Base-by-base conservation (phyloP, 2,888 invertebrate species). In the Coleophora flavipennella region DNA sequence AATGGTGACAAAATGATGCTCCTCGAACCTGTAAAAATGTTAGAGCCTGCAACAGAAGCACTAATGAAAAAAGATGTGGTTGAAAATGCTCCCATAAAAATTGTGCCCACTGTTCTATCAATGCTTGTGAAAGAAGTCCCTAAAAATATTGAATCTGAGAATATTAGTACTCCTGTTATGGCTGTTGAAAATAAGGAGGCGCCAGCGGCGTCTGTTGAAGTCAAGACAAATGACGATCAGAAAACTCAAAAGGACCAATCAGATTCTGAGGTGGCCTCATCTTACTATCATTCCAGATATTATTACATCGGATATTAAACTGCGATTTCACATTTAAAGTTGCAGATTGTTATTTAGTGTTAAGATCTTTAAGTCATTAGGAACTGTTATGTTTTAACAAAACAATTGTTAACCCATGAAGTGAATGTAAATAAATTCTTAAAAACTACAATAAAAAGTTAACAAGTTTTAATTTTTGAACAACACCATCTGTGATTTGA, bases 191-290 rank as follows among this genome's bases (percentile, higher is more conserved):
- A 53, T 2, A 33, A 44, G 11, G 53, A 59, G 33, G 31, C 43
- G 34, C 31, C 44, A 20, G n/a, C 44, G 44, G 53, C 29, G 2
- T 4, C 29, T n/a, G 7, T 38, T 32, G 42, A 50, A 38, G 38
- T 27, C 12, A 36, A 50, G 43, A 26, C 34, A 33, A 46, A 42
- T 31, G 58, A 59, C 38, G 55, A 59, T 13, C 47, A 51, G 31
- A 43, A 44, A 36, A 13, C 14, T 13, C 51, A 55, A 2, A 53
- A 58, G 43, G 64, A 65, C 25, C 33, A 51, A 27, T 38, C 59
- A 10, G 83, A 83, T 55, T 75, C 81, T 1, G 80, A 78, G 42
- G 69, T 63, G 13, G 76, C 81, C 10, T 77, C 83, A n/a, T 83
- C 83, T 2, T 81, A 63, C 48, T 81, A 76, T 40, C 70, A 67